These are phyloP conservation scores for Spialia ferax DNA, from an alignment of 2,888 invertebrate genomes.

Conservation along the genomic window DNA sequence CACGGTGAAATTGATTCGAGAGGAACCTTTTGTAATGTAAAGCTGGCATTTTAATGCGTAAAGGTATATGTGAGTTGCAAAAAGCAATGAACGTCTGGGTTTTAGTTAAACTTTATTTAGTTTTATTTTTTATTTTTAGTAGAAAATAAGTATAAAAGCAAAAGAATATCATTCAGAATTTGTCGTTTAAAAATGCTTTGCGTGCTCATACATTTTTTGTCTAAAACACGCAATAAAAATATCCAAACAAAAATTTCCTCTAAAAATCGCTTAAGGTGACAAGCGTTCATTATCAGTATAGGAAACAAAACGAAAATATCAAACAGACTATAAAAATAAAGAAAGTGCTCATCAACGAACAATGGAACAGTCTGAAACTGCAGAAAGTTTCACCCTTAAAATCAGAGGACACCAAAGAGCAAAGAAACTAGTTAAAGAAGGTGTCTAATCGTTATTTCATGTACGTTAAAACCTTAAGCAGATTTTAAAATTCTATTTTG, in stretches of 20 bases:
- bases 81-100: background rate
- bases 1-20: slow-evolving; percentile 20
- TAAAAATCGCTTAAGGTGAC: background rate
- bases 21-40: background rate
- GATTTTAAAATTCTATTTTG: too few species aligned
- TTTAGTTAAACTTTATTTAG: background rate
- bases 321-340: slow-evolving; percentile 6
- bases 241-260: background rate
- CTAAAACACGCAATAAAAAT: background rate
- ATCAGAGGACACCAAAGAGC: background rate
- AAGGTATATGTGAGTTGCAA: too few species aligned
- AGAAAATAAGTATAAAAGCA: too few species aligned
- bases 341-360: slow-evolving; percentile 19
- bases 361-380: slow-evolving; percentile 32
- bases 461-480: too few species aligned
- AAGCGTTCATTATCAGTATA: background rate
- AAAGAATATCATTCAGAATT: too few species aligned
- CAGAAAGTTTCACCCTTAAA: slow-evolving; percentile 53
- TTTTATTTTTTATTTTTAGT: too few species aligned
- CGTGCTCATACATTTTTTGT: too few species aligned
- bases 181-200: too few species aligned
- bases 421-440: background rate
- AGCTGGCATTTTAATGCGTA: background rate
- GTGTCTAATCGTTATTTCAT: too few species aligned
- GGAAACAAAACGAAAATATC: background rate